Evolutionary conservation across 2,797 vertebrate species (phyloP), one percentile per base, ranked within the genome.

Genomic region (Semotilus atromaculatus): DNA sequence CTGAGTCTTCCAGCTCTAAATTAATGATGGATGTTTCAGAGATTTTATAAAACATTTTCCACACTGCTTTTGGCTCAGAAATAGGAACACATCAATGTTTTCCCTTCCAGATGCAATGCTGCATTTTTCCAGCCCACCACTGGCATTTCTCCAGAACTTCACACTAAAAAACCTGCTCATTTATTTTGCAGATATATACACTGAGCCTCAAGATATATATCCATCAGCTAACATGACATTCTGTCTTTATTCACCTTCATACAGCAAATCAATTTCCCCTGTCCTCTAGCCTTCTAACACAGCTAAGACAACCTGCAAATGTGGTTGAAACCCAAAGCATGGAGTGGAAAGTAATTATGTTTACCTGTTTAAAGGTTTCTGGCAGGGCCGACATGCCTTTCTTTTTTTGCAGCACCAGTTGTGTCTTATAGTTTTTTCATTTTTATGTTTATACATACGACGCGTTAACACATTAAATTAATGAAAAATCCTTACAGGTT

Each of bases 261-360:
- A 85, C 76, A 85, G 82, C 74, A 84, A 84, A 84, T 84, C 82
- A 84, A 84, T 84, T 77, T 77, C 82, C 66, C 45, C 51, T 84
- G 74, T 84, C 64, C 82, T 77, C 82, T 68, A 66, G 81, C 60
- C 73, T 71, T 85, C 66, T 43, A 66, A 68, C 82, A 45, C 64
- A 40, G 66, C 18, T 68, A 70, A 60, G 62, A 81, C 45, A 66
- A 77, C 13, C 66, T 68, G 29, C 48, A 81, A 83, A 76, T 64
- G 55, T 79, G 83, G 76, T 85, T 81, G 51, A 80, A 82, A 80
- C 58, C 75, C 81, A 84, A 84, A 79, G 67, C 82, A 78, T 62
- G 36, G 58, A 53, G 53, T 86, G 31, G 79, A 86, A 83, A 72
- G 45, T 60, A 79, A 88, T 87, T 55, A 86, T 80, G 48, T 81